Evolutionary conservation across 2,888 invertebrate species (phyloP).

Genomic region (Polyploca ridens): DNA sequence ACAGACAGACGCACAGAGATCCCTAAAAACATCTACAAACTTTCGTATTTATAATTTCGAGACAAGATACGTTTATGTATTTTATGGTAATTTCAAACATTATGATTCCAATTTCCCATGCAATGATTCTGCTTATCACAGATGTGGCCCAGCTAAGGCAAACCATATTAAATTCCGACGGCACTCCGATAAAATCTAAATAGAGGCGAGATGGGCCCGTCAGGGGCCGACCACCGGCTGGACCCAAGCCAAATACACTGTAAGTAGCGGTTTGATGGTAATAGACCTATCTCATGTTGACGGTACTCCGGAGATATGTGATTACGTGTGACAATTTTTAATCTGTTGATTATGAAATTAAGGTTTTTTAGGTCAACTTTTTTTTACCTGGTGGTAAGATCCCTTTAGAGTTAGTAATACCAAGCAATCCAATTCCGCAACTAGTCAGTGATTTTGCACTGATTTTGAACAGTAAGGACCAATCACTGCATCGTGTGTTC

Average conservation of each 20-base stretch:
- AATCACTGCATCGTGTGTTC: no score
- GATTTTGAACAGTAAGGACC: no score
- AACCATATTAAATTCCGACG: background rate
- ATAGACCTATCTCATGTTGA: background rate
- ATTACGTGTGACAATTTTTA: background rate
- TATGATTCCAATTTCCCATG: background rate
- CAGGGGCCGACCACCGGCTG: background rate
- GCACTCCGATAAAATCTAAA: background rate
- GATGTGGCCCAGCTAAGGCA: background rate
- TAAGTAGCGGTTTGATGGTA: background rate
- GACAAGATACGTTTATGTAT: no score
- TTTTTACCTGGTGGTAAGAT: background rate
- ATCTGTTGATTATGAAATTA: background rate
- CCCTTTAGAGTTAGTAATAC: no score
- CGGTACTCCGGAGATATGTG: background rate
- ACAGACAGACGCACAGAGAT: no score
- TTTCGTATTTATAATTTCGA: no score
- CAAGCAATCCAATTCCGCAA: no score
- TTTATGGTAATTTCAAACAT: no score
- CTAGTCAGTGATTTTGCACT: no score
- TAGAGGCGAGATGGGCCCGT: background rate
- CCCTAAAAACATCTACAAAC: no score
- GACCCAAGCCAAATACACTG: background rate
- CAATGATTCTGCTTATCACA: background rate
- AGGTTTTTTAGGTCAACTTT: background rate